phyloP scores from a whole-genome alignment of 1,140 invertebrate species.

The Diuraphis noxia region DNA sequence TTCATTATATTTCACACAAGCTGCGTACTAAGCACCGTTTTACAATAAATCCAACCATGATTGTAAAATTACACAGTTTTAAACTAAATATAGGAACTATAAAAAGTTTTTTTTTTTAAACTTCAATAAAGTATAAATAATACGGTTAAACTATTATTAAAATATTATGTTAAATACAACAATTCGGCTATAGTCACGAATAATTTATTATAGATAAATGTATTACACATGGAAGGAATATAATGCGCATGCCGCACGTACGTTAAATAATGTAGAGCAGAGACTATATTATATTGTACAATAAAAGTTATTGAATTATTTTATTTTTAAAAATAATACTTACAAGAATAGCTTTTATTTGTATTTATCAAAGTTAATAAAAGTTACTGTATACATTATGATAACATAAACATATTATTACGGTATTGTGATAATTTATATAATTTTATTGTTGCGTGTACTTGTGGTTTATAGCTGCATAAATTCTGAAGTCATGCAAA shows the following conservation, averaged over 20 bases:
- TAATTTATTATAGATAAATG: too few relatives aligned
- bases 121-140: not conserved
- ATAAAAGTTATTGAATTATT: not conserved
- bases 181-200: too few relatives aligned
- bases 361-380: not conserved
- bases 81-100: too few relatives aligned
- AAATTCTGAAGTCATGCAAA: not conserved
- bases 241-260: not conserved
- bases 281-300: not conserved
- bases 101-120: too few relatives aligned
- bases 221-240: not conserved
- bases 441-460: not conserved
- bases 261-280: not conserved
- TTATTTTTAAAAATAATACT: not conserved
- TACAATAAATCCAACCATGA: not conserved
- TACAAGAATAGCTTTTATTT: not conserved
- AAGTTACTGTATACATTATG: not conserved
- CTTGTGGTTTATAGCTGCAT: not conserved
- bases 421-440: not conserved
- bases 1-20: not conserved
- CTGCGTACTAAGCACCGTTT: not conserved
- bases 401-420: not conserved
- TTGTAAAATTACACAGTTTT: not conserved
- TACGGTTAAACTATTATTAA: not conserved
- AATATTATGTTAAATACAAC: too few relatives aligned